Evolutionary conservation across 1,140 invertebrate genomes (phyloP).

Genomic region (Papilio dardanus): DNA sequence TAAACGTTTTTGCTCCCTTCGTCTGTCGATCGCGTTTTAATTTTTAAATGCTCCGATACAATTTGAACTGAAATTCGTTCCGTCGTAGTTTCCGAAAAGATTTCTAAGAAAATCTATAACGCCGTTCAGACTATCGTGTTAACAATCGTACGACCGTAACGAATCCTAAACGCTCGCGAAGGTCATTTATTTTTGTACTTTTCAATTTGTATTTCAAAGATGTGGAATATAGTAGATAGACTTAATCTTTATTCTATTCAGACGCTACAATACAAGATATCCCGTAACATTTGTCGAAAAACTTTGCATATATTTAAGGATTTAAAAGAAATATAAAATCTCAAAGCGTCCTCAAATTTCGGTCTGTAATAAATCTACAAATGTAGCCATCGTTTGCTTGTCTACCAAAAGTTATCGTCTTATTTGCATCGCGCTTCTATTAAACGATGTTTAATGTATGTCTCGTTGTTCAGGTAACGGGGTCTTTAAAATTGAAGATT

Average conservation of each 20-base stretch:
- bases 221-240: conserved; percentile 11
- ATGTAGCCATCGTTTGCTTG: conserved; percentile 31
- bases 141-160: conserved; percentile 28
- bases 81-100: conserved; percentile 27
- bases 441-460: conserved; percentile 68
- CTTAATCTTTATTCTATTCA: conserved; percentile 28
- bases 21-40: conserved; percentile 18
- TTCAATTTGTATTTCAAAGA: conserved; percentile 29
- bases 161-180: conserved; percentile 29
- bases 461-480: conserved; percentile 86
- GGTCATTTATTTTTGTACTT: conserved; percentile 32
- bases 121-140: conserved; percentile 23
- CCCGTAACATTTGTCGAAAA: conserved; percentile 22
- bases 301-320: neutral
- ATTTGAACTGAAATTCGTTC: conserved; percentile 34
- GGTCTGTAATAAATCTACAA: neutral
- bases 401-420: conserved; percentile 51
- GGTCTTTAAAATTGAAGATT: conserved; percentile 99
- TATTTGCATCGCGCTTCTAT: conserved; percentile 50
- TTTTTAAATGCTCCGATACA: conserved; percentile 22
- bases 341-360: neutral
- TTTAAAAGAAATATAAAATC: conserved; percentile 18
- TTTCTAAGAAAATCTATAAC: conserved; percentile 35
- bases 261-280: conserved; percentile 22
- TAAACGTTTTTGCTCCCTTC: conserved; percentile 19